phyloP scores from a whole-genome alignment of 1,140 invertebrate species.

The Limonius californicus region DNA sequence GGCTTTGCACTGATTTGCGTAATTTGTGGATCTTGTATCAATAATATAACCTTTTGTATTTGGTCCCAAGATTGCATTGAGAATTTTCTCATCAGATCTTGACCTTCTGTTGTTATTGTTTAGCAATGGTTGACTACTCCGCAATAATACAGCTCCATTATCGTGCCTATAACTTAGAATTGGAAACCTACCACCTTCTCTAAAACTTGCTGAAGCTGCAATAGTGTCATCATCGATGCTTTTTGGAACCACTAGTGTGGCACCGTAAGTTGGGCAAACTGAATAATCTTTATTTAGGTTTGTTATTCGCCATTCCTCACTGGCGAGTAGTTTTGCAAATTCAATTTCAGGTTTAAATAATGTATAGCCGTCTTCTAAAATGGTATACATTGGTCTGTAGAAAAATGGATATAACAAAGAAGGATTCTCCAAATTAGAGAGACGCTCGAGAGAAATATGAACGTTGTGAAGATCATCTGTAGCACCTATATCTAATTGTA shows the following conservation, averaged over 20 bases:
- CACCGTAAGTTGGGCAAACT: slow-evolving; percentile 82
- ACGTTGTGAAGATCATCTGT: slow-evolving; percentile 83
- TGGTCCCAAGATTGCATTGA: slow-evolving; percentile 86
- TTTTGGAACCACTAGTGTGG: slow-evolving; percentile 86
- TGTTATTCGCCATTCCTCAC: slow-evolving; percentile 91
- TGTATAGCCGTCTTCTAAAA: slow-evolving; percentile 93
- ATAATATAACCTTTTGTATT: slow-evolving; percentile 89
- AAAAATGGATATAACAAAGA: slow-evolving; percentile 89
- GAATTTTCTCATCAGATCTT: slow-evolving; percentile 89
- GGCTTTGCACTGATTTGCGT: slow-evolving; percentile 75
- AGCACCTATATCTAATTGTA: slow-evolving; percentile 81
- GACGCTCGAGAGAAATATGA: slow-evolving; percentile 80
- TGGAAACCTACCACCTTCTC: slow-evolving; percentile 92
- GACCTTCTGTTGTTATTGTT: slow-evolving; percentile 85
- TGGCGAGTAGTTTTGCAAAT: slow-evolving; percentile 75
- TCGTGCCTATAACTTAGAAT: slow-evolving; percentile 93
- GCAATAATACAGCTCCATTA: slow-evolving; percentile 84
- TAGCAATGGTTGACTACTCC: slow-evolving; percentile 90
- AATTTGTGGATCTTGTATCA: slow-evolving; percentile 80
- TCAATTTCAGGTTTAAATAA: slow-evolving; percentile 85
- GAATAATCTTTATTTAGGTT: slow-evolving; percentile 89
- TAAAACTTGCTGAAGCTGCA: slow-evolving; percentile 76
- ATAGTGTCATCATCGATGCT: slow-evolving; percentile 87
- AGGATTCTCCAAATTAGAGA: slow-evolving; percentile 76
- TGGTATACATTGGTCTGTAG: slow-evolving; percentile 83